phyloP scores from a whole-genome alignment of 2,888 invertebrate genomes.

The Vandiemenella viatica region DNA sequence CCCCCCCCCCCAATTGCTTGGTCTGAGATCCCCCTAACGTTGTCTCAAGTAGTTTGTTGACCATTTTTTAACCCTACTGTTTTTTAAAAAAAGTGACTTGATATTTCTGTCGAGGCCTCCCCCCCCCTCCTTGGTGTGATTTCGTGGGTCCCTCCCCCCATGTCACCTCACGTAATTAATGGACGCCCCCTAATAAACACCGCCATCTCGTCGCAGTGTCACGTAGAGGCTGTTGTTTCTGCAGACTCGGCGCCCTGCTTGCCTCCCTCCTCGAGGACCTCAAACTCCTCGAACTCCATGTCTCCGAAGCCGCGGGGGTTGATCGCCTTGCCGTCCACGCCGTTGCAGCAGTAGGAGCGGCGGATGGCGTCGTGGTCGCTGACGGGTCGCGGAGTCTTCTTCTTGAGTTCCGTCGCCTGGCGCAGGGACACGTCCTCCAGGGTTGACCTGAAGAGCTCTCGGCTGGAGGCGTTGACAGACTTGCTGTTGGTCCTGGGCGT shows the following conservation, averaged over 20 bases:
- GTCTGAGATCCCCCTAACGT: no score
- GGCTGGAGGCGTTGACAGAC: not conserved
- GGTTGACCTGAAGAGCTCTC: not conserved
- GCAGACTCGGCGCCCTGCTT: not conserved
- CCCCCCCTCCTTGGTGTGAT: no score
- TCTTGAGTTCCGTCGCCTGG: not conserved
- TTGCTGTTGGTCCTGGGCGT: not conserved
- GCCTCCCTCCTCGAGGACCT: conserved; percentile 35
- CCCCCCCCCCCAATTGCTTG: no score
- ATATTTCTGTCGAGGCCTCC: no score
- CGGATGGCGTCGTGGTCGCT: not conserved
- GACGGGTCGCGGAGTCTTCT: not conserved
- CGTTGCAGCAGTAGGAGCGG: not conserved
- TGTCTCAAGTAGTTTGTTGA: no score
- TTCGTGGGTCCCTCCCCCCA: no score
- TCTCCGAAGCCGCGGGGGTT: conserved; percentile 29
- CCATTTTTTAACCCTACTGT: no score
- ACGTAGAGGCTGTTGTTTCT: no score
- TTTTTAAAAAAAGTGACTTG: no score
- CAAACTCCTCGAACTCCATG: conserved; percentile 74
- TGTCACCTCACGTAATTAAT: no score
- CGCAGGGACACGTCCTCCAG: not conserved
- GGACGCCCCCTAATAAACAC: no score
- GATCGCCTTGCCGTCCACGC: not conserved
- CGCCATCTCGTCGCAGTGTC: no score